These are phyloP conservation scores for Hippoglossus stenolepis DNA, from an alignment of 2,113 vertebrate genomes.

Conservation along the genomic window DNA sequence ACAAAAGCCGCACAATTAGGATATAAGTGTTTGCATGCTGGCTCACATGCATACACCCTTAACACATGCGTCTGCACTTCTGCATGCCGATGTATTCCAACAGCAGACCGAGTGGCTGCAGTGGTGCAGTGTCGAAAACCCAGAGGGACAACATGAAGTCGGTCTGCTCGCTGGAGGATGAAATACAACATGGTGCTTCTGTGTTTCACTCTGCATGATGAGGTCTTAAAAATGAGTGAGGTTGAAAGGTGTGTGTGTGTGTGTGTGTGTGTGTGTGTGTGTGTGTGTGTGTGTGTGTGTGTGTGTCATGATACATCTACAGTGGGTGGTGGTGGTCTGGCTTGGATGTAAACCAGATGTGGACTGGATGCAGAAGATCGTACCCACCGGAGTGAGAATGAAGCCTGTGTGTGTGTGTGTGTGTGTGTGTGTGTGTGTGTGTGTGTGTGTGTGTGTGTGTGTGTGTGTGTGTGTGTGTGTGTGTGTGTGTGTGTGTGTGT, in stretches of 20 bases:
- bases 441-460: too few species aligned
- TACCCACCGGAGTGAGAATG: slow-evolving; percentile 65
- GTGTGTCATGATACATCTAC: slow-evolving; percentile 54
- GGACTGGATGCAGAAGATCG: slow-evolving; percentile 62
- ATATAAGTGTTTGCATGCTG: slow-evolving; percentile 61
- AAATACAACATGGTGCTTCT: slow-evolving; percentile 62
- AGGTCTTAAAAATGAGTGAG: slow-evolving; percentile 56
- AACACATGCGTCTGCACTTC: slow-evolving; percentile 3
- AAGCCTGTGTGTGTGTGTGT: slow-evolving; percentile 10
- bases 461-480: too few species aligned
- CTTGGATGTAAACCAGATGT: slow-evolving; percentile 81
- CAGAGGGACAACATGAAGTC: slow-evolving; percentile 49
- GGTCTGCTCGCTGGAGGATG: slow-evolving; percentile 40
- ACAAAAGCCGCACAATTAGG: slow-evolving; percentile 63
- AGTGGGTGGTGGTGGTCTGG: slow-evolving; percentile 66
- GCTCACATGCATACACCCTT: slow-evolving; percentile 42
- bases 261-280: slow-evolving; percentile 41
- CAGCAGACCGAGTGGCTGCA: slow-evolving; percentile 18
- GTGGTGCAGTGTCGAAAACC: neutral
- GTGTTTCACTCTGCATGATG: slow-evolving; percentile 51
- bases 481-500: neutral
- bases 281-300: slow-evolving; percentile 39
- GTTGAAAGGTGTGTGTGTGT: slow-evolving; percentile 35
- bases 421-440: too few species aligned
- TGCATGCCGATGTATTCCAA: slow-evolving; percentile 22